Base-by-base conservation (phyloP, 1,140 invertebrate species). In the Caligus rogercresseyi region DNA sequence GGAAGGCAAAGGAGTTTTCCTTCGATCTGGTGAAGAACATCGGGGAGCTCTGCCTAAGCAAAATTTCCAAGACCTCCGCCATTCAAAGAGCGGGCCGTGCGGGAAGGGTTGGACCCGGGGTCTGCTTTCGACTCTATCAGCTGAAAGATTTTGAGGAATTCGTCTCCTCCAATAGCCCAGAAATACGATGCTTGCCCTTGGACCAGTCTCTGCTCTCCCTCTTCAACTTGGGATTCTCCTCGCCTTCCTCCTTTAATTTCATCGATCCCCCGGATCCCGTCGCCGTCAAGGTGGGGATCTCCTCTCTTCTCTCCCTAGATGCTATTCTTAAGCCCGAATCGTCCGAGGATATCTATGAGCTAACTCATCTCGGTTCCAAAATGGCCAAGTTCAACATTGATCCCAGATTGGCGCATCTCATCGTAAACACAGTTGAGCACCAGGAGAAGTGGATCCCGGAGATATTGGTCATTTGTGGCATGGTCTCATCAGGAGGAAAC, bases 1-100 rank as follows among this genome's bases (percentile, higher is more conserved):
- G 96, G 96, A 2, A 99, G 93, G 73, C 99, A 95, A 74, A 99
- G 73, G 76, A 99, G 54, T 99, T 99, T 73, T 94, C 82, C 4
- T 82, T 76, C 68, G 83, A 83, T 69, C 79, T 80, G n/a, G 73
- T 79, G 66, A 80, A 83, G 64, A 81, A 96, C 80, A 99, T 99
- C 94, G 95, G 98, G 73, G 92, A 95, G 54, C 73, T 99, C 2
- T 89, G 93, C 76, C 85, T 93, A 57, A 90, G 89, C 74, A 88
- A 88, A 1, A 88, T 81, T 18, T 77, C 75, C 72, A 82, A 91
- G 74, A 94, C 94, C 0, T 98, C 96, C 75, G 89, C 94, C 1
- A 89, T 95, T 70, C 94, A 98, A 75, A 75, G 95, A 64, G 84
- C 89, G 1, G 96, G 96, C 21, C 79, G 96, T 68, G 95, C 95